Evolutionary conservation across 1,140 invertebrate genomes (phyloP).

Genomic region (Ridgeia piscesae): DNA sequence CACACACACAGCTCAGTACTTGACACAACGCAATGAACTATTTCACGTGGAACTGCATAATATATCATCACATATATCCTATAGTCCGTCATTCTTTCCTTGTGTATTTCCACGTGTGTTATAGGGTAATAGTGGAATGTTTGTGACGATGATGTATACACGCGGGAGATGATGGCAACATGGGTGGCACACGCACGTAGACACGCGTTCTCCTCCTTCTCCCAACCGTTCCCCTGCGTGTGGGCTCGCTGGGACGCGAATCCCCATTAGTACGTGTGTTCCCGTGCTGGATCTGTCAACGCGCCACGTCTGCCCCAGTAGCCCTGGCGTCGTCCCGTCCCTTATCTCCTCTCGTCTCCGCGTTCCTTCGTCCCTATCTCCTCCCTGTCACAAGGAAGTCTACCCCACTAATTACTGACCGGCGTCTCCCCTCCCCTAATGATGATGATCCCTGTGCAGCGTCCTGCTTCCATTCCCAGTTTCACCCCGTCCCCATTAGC

Average conservation of each 20-base stretch:
- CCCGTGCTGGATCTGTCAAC: background rate
- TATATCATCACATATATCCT: too few relatives aligned
- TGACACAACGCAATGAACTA: too few relatives aligned
- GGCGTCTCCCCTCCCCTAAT: background rate
- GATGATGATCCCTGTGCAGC: background rate
- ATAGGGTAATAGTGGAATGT: background rate
- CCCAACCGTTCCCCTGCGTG: background rate
- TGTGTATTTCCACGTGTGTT: background rate
- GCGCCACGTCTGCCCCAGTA: background rate
- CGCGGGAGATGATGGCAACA: background rate
- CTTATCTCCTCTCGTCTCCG: background rate
- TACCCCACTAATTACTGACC: background rate
- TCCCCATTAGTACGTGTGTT: background rate
- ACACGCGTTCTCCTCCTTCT: background rate
- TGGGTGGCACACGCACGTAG: background rate
- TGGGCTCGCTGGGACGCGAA: background rate
- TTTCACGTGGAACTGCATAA: too few relatives aligned
- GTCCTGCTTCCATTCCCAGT: background rate
- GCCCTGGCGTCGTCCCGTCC: background rate
- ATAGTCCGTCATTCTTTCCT: too few relatives aligned
- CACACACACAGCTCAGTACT: too few relatives aligned
- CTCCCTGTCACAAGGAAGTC: background rate
- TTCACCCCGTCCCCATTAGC: background rate
- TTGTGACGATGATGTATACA: background rate
- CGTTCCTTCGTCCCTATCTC: background rate